Evolutionary conservation across 2,888 invertebrate species (phyloP).

Genomic region (Caprella mutica): DNA sequence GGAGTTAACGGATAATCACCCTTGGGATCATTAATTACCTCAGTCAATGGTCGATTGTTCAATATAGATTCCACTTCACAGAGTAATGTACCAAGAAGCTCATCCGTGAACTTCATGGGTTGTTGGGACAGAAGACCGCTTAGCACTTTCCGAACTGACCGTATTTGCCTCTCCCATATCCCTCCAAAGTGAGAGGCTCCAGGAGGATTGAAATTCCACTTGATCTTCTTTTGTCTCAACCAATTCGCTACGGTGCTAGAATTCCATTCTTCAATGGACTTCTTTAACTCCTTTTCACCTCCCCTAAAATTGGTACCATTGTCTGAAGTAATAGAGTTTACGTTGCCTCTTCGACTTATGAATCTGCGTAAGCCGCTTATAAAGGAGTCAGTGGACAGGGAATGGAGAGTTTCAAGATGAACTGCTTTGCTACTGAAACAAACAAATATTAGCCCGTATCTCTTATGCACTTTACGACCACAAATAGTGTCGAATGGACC

Average conservation of each 20-base stretch:
- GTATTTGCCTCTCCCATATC: no score
- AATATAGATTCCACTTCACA: no score
- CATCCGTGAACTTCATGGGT: no score
- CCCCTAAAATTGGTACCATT: slow-evolving; percentile 8
- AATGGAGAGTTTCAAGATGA: neutral
- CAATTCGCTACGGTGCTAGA: no score
- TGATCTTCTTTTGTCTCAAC: neutral
- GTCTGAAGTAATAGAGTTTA: neutral
- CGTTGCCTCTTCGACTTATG: neutral
- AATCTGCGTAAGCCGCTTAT: neutral
- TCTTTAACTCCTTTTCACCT: neutral
- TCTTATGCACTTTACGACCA: neutral
- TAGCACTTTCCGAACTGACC: no score
- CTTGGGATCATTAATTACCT: no score
- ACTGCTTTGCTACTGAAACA: neutral
- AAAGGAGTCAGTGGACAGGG: slow-evolving; percentile 2
- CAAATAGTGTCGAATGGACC: neutral
- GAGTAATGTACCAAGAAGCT: no score
- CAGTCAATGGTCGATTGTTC: neutral
- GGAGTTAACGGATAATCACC: no score
- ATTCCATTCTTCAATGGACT: neutral
- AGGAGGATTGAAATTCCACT: slow-evolving; percentile 7
- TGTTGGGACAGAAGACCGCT: no score
- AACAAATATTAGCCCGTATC: neutral
- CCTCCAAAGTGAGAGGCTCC: slow-evolving; percentile 1